Base-by-base conservation (phyloP, 1,140 invertebrate genomes). In the Drosophila repleta region DNA sequence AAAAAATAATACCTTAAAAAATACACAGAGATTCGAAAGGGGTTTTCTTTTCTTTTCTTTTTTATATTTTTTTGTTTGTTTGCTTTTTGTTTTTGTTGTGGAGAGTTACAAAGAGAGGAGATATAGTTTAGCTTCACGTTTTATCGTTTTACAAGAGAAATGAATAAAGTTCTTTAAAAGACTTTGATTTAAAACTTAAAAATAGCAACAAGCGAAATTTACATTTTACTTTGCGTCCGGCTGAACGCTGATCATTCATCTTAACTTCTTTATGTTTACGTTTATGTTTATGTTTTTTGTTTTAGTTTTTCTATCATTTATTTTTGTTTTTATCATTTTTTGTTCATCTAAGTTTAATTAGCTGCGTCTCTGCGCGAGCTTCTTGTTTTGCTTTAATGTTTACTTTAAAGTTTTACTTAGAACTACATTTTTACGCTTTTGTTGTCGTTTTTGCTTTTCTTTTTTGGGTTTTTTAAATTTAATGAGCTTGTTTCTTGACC, bases 141-240 rank as follows among this genome's bases (percentile, higher is more conserved):
- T 61, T 75, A 80, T 83, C 67, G 68, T 77, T 35, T 80, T 65
- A 84, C 70, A 75, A 71, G 70, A 79, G 26, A 90, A 90, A 79
- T 81, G 55, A 85, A 87, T 90, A 74, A 87, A 82, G 70, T 83
- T 90, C 78, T 89, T 90, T 90, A 82, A 90, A 90, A 90, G 85
- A 90, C 87, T 90, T 80, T 89, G 81, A 79, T 79, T 90, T 90
- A 83, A 83, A 90, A 90, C 82, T 83, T 90, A 90, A 90, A 90
- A 83, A 85, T 90, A 90, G 87, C 87, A 90, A 90, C 87, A 90
- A 90, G 87, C 87, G 63, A 87, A 82, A 90, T 90, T 74, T 90
- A 83, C 81, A 90, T 80, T 32, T 35, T 90, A 85, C 63, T 90
- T 61, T 63, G 46, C 58, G 65, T 58, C 41, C 48, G 39, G 41